A percentile compares a stretch with the other conserved stretches of the same genome.
phyloP scores from a whole-genome alignment of 2,797 vertebrate genomes.

The Urophycis tenuis region DNA sequence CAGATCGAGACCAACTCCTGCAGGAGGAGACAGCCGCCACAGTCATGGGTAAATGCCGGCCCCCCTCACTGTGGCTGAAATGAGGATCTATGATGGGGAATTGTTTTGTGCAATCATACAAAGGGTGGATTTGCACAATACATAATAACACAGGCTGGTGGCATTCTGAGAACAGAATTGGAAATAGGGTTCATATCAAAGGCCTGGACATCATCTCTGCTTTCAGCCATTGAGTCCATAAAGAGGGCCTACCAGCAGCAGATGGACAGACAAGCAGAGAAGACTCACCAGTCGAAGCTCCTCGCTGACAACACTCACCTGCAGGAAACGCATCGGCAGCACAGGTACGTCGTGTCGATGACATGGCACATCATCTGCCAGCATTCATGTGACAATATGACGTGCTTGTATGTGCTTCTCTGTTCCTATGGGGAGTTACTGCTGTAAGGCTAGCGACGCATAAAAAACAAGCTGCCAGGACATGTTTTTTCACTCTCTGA shows the following conservation, averaged over 20 bases:
- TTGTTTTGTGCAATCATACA: background rate
- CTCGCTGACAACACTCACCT: background rate
- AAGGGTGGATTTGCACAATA: background rate
- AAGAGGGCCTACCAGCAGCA: background rate
- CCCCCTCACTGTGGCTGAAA: too few relatives aligned
- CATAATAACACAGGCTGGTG: background rate
- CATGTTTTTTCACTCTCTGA: background rate
- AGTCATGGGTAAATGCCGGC: constrained; percentile 49
- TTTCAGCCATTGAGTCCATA: background rate
- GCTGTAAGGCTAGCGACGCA: background rate
- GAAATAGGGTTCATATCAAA: background rate
- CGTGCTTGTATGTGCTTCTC: background rate
- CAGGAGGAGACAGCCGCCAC: constrained; percentile 68
- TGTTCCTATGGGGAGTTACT: background rate
- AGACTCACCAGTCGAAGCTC: background rate
- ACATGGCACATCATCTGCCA: too few relatives aligned
- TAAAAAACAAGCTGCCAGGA: background rate
- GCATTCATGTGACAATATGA: background rate
- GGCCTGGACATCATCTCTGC: background rate
- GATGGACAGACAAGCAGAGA: background rate
- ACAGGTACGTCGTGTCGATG: too few relatives aligned
- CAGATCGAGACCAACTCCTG: constrained; percentile 64
- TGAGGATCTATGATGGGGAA: background rate
- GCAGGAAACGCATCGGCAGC: background rate
- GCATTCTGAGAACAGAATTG: background rate